Percentiles rank a stretch among this genome's conserved stretches.
These are phyloP conservation scores for Dinomys branickii DNA, from an alignment of 2,113 vertebrate genomes.

Conservation along the genomic window DNA sequence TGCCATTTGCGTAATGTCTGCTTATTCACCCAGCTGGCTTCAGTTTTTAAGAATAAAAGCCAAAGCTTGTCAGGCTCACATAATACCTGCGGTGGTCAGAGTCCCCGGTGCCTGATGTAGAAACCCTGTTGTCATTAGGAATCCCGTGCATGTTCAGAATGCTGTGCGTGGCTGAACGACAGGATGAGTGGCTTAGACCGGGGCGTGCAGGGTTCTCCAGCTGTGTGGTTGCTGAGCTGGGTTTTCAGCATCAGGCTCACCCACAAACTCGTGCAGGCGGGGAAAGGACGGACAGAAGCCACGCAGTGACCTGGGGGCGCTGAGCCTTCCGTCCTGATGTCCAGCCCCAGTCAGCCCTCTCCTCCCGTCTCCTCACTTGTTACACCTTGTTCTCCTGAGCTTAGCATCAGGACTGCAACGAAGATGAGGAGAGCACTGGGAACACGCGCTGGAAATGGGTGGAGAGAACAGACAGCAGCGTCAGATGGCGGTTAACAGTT, in stretches of 20 bases:
- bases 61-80: slow-evolving; percentile 28
- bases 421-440: slow-evolving; percentile 7
- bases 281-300: background rate
- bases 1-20: slow-evolving; percentile 60
- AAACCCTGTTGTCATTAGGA: slow-evolving; percentile 10
- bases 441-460: slow-evolving; percentile 21
- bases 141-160: background rate
- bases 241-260: background rate
- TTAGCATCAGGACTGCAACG: slow-evolving; percentile 22
- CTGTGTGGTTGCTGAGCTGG: background rate
- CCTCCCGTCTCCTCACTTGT: background rate
- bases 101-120: background rate
- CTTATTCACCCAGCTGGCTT: slow-evolving; percentile 26
- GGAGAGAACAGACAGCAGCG: slow-evolving; percentile 14
- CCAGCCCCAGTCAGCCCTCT: background rate
- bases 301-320: background rate
- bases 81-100: slow-evolving; percentile 33
- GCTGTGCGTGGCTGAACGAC: slow-evolving; percentile 50
- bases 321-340: background rate
- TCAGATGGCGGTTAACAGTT: slow-evolving; percentile 24
- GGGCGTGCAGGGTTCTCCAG: background rate
- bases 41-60: background rate
- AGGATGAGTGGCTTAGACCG: background rate
- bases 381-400: background rate
- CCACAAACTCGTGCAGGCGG: slow-evolving; percentile 11